phyloP scores from a whole-genome alignment of 2,797 vertebrate species.

The Acridotheres tristis region DNA sequence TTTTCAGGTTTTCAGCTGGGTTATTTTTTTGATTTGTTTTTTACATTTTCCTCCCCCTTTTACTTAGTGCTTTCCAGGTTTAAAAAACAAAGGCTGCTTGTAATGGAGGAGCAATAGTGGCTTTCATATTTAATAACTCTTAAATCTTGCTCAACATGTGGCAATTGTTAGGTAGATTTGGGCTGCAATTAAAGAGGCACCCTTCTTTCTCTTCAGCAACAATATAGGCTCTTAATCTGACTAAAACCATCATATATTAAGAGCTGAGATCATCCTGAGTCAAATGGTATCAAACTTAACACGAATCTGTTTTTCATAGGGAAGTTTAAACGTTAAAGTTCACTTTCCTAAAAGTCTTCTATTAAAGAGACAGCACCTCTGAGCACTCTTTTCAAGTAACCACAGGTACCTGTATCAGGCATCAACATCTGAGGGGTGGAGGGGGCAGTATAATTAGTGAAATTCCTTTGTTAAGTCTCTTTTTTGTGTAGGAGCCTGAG shows the following conservation, averaged over 20 bases:
- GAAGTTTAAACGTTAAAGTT: slow-evolving; percentile 58
- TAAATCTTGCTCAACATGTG: slow-evolving; percentile 78
- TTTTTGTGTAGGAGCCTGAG: slow-evolving; percentile 24
- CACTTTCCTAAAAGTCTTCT: slow-evolving; percentile 44
- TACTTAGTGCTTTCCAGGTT: slow-evolving; percentile 55
- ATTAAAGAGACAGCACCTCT: slow-evolving; percentile 29
- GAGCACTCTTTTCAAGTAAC: not conserved
- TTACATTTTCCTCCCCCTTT: not conserved
- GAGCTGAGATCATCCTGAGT: slow-evolving; percentile 76
- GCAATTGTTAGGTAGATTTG: slow-evolving; percentile 82
- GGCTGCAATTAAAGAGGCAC: slow-evolving; percentile 77
- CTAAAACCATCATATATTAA: slow-evolving; percentile 78
- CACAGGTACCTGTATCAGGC: slow-evolving; percentile 39
- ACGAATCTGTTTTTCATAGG: slow-evolving; percentile 63
- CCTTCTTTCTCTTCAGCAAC: slow-evolving; percentile 73
- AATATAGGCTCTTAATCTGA: slow-evolving; percentile 75
- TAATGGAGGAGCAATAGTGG: slow-evolving; percentile 61
- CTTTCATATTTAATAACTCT: slow-evolving; percentile 79
- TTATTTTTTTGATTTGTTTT: not conserved
- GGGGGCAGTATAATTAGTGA: slow-evolving; percentile 41
- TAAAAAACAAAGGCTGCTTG: slow-evolving; percentile 69
- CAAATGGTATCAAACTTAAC: slow-evolving; percentile 71
- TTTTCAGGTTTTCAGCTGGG: not conserved
- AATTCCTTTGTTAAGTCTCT: slow-evolving; percentile 49
- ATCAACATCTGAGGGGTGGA: slow-evolving; percentile 42